phyloP scores from a whole-genome alignment of 2,797 vertebrate genomes.

The Gymnocypris eckloni region DNA sequence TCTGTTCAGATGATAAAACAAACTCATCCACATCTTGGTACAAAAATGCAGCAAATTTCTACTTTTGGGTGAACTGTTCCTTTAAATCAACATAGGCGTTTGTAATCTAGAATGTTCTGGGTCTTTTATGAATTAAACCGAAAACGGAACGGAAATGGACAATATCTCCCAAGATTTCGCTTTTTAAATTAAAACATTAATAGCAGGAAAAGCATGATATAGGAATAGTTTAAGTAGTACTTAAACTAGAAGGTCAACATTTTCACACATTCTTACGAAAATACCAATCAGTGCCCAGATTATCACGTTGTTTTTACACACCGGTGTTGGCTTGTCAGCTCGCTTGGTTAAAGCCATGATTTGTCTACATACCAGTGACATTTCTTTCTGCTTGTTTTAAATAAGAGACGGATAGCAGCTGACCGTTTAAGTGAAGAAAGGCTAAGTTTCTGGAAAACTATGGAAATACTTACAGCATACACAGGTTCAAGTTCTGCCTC shows the following conservation, averaged over 20 bases:
- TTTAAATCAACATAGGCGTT: not conserved
- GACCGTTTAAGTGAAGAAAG: not conserved
- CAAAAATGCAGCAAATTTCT: not conserved
- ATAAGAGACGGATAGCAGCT: not conserved
- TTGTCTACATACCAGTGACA: not conserved
- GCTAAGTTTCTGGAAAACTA: not conserved
- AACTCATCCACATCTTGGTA: not conserved
- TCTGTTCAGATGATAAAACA: not conserved
- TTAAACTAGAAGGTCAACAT: not conserved
- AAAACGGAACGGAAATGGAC: not conserved
- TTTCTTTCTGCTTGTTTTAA: not conserved
- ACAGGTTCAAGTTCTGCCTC: not conserved
- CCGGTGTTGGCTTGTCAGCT: not conserved
- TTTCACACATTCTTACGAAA: not conserved
- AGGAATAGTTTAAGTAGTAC: not conserved
- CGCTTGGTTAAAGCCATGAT: not conserved
- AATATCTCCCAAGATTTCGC: not conserved
- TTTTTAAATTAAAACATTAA: not conserved
- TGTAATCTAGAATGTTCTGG: not conserved
- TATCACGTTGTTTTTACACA: not conserved
- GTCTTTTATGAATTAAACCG: not conserved
- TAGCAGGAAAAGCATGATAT: not conserved
- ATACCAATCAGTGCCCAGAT: not conserved
- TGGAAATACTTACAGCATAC: constrained; percentile 42
- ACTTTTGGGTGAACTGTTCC: not conserved